Evolutionary conservation across 2,113 vertebrate species (phyloP).

Genomic region (Erythrolamprus reginae): DNA sequence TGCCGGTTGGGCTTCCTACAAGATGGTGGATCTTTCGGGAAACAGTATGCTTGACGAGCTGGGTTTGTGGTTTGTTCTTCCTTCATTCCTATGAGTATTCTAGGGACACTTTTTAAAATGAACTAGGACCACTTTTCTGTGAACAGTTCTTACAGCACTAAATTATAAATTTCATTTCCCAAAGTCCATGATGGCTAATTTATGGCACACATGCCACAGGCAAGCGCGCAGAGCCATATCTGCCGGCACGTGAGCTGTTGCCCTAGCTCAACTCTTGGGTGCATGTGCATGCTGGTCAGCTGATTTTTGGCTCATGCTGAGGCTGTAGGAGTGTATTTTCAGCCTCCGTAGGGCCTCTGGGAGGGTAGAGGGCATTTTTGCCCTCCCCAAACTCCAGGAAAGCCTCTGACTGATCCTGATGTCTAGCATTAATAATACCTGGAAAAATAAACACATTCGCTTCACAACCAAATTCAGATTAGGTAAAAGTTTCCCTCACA

Average conservation of each 20-base stretch:
- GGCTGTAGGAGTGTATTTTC: no score
- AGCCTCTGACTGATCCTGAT: no score
- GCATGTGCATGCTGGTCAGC: no score
- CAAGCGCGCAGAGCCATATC: no score
- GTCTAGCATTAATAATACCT: neutral
- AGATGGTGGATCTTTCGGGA: neutral
- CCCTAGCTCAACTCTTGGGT: no score
- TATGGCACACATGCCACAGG: no score
- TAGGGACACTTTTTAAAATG: neutral
- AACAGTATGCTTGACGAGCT: neutral
- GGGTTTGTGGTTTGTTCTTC: neutral
- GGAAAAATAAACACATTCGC: neutral
- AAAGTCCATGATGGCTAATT: no score
- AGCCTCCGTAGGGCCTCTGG: no score
- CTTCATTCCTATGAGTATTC: neutral
- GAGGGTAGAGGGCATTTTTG: no score
- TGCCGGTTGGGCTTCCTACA: neutral
- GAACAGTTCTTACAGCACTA: neutral
- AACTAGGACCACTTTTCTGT: neutral
- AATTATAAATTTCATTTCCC: neutral
- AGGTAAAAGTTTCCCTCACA: neutral
- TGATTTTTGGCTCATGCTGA: no score
- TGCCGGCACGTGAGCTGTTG: no score
- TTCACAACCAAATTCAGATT: neutral
- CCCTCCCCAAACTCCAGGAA: no score